phyloP scores from a whole-genome alignment of 1,140 invertebrate species.

The Bradynema listronoti region DNA sequence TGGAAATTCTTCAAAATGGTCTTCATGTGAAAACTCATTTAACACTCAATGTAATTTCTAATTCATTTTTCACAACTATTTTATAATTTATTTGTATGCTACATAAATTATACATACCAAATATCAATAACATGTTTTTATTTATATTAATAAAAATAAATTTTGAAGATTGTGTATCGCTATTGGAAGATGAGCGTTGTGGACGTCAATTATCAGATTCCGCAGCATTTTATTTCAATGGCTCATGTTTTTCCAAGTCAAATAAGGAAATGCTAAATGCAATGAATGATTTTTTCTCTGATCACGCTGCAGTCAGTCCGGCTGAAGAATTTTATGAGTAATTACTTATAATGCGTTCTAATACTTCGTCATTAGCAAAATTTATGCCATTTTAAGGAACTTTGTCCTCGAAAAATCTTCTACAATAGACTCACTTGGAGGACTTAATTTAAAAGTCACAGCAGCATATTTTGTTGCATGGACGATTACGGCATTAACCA shows the following conservation, averaged over 20 bases:
- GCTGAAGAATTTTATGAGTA: constrained; percentile 45
- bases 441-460: constrained; percentile 33
- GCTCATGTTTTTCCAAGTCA: constrained; percentile 16
- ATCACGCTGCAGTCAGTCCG: constrained; percentile 23
- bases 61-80: constrained; percentile 12
- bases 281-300: constrained; percentile 16
- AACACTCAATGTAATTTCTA: constrained; percentile 35
- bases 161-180: constrained; percentile 32
- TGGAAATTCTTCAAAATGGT: constrained; percentile 21
- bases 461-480: constrained; percentile 31
- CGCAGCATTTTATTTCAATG: constrained; percentile 35
- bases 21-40: constrained; percentile 31
- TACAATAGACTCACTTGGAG: constrained; percentile 34
- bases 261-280: constrained; percentile 11
- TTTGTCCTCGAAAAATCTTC: constrained; percentile 33
- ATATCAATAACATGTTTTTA: constrained; percentile 7
- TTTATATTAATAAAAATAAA: neutral
- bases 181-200: constrained; percentile 39
- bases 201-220: constrained; percentile 12
- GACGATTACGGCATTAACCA: constrained; percentile 31
- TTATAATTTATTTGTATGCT: no score
- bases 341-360: neutral
- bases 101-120: no score
- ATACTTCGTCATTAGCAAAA: neutral
- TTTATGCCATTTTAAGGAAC: constrained; percentile 25